Percentiles rank a stretch among this genome's conserved stretches.
Evolutionary conservation across 1,140 invertebrate species (phyloP).

Genomic region (Pygmarrhopalites habei): DNA sequence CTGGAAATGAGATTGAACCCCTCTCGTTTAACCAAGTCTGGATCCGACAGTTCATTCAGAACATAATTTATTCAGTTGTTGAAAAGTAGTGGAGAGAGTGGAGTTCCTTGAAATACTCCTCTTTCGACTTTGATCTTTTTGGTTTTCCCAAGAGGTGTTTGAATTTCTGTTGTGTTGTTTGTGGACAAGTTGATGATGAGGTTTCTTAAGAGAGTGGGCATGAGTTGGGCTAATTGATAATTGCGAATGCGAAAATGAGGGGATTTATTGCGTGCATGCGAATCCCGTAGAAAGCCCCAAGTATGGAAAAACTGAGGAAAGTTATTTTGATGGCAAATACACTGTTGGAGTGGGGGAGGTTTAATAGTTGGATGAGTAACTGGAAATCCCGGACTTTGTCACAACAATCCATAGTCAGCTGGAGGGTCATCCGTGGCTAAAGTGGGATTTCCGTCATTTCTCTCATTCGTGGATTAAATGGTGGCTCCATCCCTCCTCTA

Average conservation of each 20-base stretch:
- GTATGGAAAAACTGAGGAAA: not conserved
- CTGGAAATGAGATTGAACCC: too few species aligned
- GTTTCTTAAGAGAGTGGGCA: not conserved
- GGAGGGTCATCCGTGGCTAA: too few species aligned
- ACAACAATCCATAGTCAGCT: too few species aligned
- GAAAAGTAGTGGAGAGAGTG: not conserved
- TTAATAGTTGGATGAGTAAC: too few species aligned
- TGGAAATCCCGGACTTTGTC: not conserved
- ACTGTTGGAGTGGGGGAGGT: not conserved
- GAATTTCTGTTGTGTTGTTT: not conserved
- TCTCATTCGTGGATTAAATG: too few species aligned
- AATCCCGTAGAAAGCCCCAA: too few species aligned
- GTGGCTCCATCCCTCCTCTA: too few species aligned
- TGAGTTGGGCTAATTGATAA: not conserved
- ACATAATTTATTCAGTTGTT: slow-evolving; percentile 1
- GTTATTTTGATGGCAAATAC: too few species aligned
- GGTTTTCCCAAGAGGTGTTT: not conserved
- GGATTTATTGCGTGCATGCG: not conserved
- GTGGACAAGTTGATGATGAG: not conserved
- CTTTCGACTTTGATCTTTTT: not conserved
- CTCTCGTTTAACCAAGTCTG: too few species aligned
- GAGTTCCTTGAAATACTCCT: slow-evolving; percentile 1
- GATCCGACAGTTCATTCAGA: not conserved
- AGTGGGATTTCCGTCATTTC: too few species aligned
- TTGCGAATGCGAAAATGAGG: not conserved